Percentiles rank a stretch among this genome's conserved stretches.
These are phyloP conservation scores for Oscheius sp. DNA, from an alignment of 2,888 invertebrate species.

Conservation along the genomic window DNA sequence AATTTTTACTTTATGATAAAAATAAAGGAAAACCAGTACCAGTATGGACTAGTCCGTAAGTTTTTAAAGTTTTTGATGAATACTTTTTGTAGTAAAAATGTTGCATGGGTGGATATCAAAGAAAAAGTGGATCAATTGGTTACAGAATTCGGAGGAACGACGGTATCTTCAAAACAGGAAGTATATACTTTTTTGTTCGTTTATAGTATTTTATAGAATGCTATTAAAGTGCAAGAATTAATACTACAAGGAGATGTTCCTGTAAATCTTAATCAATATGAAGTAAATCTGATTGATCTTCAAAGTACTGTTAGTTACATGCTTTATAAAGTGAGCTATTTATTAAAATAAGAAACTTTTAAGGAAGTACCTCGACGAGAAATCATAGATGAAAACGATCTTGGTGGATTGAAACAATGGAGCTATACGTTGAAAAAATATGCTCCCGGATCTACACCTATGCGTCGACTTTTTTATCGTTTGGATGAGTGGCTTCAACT, in stretches of 20 bases:
- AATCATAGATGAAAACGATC: constrained; percentile 79
- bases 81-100: constrained; percentile 38
- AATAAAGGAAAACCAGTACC: constrained; percentile 43
- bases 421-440: constrained; percentile 80
- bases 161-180: not conserved
- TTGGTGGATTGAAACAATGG: constrained; percentile 81
- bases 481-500: constrained; percentile 75
- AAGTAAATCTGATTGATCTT: constrained; percentile 84
- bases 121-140: constrained; percentile 56
- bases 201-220: not conserved
- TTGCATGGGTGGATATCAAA: constrained; percentile 48
- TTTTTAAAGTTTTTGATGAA: no score
- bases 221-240: no score
- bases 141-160: constrained; percentile 26
- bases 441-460: constrained; percentile 82
- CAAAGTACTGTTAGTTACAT: constrained; percentile 86
- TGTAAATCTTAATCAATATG: constrained; percentile 51
- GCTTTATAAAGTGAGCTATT: constrained; percentile 75
- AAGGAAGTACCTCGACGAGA: constrained; percentile 83
- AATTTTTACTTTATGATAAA: constrained; percentile 41
- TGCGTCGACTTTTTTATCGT: constrained; percentile 78
- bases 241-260: constrained; percentile 24
- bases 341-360: no score
- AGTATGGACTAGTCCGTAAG: constrained; percentile 48
- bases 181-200: not conserved